A percentile compares a stretch with the other conserved stretches of the same genome.
Evolutionary conservation across 1,140 invertebrate genomes (phyloP).

Genomic region (Macrobrachium rosenbergii): DNA sequence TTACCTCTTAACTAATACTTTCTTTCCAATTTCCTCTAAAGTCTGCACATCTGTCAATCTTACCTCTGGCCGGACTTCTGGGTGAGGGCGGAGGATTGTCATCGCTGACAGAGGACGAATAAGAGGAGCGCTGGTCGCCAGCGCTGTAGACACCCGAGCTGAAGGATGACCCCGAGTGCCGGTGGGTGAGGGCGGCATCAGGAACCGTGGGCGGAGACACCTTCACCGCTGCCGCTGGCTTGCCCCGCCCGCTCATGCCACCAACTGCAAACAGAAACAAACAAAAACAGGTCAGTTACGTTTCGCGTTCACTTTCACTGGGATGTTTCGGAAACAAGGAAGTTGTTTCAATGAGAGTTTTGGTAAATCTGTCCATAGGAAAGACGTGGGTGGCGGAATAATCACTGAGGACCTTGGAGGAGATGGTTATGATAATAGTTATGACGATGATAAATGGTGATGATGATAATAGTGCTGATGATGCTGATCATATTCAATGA

Average conservation of each 20-base stretch:
- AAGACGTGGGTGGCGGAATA: too few species aligned
- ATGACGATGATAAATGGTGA: too few species aligned
- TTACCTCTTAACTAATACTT: too few species aligned
- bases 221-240: constrained; percentile 79
- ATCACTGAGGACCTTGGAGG: neutral
- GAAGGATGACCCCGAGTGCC: constrained; percentile 81
- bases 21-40: too few species aligned
- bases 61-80: constrained; percentile 47
- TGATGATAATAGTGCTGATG: too few species aligned
- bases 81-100: constrained; percentile 65
- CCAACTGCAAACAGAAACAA: constrained; percentile 75
- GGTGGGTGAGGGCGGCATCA: constrained; percentile 70
- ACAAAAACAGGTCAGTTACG: neutral
- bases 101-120: constrained; percentile 64
- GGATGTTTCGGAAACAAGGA: too few species aligned
- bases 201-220: constrained; percentile 86
- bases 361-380: too few species aligned
- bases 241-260: constrained; percentile 84
- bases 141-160: constrained; percentile 82
- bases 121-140: constrained; percentile 76
- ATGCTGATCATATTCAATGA: too few species aligned
- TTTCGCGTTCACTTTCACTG: too few species aligned
- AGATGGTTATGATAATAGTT: too few species aligned
- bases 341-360: too few species aligned
- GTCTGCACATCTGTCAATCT: neutral